Evolutionary conservation across 2,888 invertebrate species (phyloP), one percentile per base, ranked within the genome.

Genomic region (Meliscaeva auricollis): DNA sequence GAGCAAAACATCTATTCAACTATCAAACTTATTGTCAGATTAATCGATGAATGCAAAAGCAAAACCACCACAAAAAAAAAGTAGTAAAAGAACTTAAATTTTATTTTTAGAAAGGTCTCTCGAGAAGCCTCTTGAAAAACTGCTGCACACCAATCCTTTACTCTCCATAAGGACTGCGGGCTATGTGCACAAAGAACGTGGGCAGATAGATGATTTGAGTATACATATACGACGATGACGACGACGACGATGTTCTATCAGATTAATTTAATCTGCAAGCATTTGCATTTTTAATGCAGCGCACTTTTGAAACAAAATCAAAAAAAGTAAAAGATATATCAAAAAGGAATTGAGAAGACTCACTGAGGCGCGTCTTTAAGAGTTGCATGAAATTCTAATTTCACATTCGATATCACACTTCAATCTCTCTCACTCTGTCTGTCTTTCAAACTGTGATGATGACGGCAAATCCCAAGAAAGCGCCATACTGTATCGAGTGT

Each of bases 381-480:
- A 58, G 50, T 78, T 70, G 62, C 74, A 79, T 84, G 58, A 75
- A 84, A 84, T 84, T 79, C 79, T 66, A 84, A 84, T 84, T 84
- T 80, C 84, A 84, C 84, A 84, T 79, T 76, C 68, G 72, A 84
- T 84, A 84, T 84, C 84, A 79, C 79, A 84, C 79, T 79, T 73
- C 79, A 72, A 84, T 79, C 84, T 73, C 68, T 73, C 7, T 58
- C 48, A 17, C 48, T 20, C 17, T 17, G 15, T 17, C 46, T 48
- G 11, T 35, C 20, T n/a, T 8, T 26, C 6, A 76, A 60, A 3
- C 11, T 11, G 3, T 11, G 8, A 2, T 7, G 35, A 38, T 11
- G 9, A 64, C 32, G 62, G 60, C 48, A 60, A 75, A 75, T 75
- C 20, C 22, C 48, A 72, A 75, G 78, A 84, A 70, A 84, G 84